Base-by-base conservation (phyloP, 1,140 invertebrate genomes). In the Drosophila guanche region DNA sequence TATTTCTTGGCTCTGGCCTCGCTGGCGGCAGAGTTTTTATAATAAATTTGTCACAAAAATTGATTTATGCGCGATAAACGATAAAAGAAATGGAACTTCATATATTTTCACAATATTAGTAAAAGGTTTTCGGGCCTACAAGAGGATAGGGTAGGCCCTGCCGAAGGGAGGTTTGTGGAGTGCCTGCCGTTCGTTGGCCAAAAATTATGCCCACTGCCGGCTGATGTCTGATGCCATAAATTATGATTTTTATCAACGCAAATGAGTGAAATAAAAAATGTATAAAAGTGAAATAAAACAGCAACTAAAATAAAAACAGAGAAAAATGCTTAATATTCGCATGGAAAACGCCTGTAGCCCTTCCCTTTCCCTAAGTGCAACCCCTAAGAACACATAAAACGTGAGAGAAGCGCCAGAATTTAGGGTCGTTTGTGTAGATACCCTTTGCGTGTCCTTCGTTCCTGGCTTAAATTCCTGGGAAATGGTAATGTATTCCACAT, bases 1-100 rank as follows among this genome's bases (percentile, higher is more conserved):
- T 79, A 56, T 58, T 63, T 50, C 45, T 63, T 62, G 45, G 45
- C 40, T 0, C 8, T 37, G 20, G 47, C 22, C 29, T n/a, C 54
- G 45, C 65, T 52, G 65, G 62, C 50, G 12, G 67, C 50, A 51
- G 50, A 63, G 62, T 79, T 79, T 86, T 89, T 81, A 89, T 89
- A 89, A 89, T 89, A 89, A 89, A 89, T 89, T 89, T 89, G 85
- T 89, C 85, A 89, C 80, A 89, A 81, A 89, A 89, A 89, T 89
- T 89, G 85, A 89, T 89, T 89, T 89, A 89, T 89, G 84, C 52
- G 85, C 86, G 85, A 89, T 89, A 89, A 89, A 90, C 73, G 80
- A 89, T 89, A 89, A 84, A 80, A 78, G 73, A 68, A 85, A 83
- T 73, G 69, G 63, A 59, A 75, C 60, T 67, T 72, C 60, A 79